Percentiles rank a stretch among this genome's conserved stretches.
Conservation (phyloP, 2,888 invertebrate species). For the Ochlodes sylvanus region DNA sequence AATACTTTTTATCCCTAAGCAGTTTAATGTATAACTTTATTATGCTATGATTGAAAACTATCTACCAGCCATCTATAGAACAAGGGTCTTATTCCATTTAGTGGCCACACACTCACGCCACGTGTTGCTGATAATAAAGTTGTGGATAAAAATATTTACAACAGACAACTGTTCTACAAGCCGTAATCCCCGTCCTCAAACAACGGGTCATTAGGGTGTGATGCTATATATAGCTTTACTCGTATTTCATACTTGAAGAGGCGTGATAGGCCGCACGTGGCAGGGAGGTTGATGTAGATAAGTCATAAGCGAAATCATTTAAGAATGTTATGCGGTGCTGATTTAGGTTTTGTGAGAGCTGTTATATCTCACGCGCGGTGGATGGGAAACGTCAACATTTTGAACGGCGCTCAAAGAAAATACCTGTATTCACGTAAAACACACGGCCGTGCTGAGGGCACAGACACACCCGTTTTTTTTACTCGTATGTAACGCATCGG, state of each 20-base stretch:
- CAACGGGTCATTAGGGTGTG: conserved; percentile 75
- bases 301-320: conserved; percentile 25
- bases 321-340: neutral
- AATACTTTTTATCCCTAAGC: too few species aligned
- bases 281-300: conserved; percentile 43
- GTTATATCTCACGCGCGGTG: too few species aligned
- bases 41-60: too few species aligned
- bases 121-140: conserved; percentile 52
- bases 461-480: too few species aligned
- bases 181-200: conserved; percentile 52
- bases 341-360: neutral
- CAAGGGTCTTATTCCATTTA: neutral
- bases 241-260: conserved; percentile 74
- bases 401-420: too few species aligned
- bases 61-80: neutral
- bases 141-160: conserved; percentile 58
- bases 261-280: conserved; percentile 78
- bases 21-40: too few species aligned
- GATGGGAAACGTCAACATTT: too few species aligned
- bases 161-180: conserved; percentile 51
- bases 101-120: conserved; percentile 52
- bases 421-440: too few species aligned
- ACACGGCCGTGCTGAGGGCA: too few species aligned
- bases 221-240: conserved; percentile 65
- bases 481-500: too few species aligned